Evolutionary conservation across 2,888 invertebrate species (phyloP), one percentile per base, ranked within the genome.

Genomic region (Drosophila falleni): DNA sequence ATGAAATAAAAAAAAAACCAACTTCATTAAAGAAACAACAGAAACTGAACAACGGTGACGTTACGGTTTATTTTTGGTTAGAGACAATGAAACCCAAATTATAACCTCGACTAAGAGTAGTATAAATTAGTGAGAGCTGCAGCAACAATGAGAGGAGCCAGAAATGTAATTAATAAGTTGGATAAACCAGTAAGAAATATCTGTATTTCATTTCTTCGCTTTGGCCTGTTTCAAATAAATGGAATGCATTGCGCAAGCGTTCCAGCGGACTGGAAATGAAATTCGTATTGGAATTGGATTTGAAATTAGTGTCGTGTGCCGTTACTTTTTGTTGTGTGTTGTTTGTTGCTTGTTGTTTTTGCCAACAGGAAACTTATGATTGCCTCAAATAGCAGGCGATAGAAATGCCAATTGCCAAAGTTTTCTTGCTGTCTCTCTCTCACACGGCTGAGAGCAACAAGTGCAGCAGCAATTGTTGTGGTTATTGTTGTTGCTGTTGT

Each of bases 341-440:
- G 19, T 19, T 19, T 19, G 19, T 19, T 19, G 19, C 2, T 19
- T 19, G 23, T n/a, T 31, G 9, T 42, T 47, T 67, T 78, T 81
- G 67, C 73, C 71, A 76, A 79, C 84, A 84, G 87, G 84, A 89
- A 89, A 79, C 72, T 87, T 87, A 72, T 87, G 84, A 89, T 84
- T 82, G 82, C 87, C 53, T 55, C 72, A 75, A 82, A 87, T 87
- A 83, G 74, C 85, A 81, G 63, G 59, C 67, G 29, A 60, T 64
- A 72, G 81, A 87, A 86, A 81, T 77, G 58, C 82, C 88, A 82
- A 80, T 89, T 87, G 84, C 76, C 81, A 74, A 83, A 86, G 87
- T 74, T 78, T 73, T 83, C 49, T 53, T 42, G 49, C 46, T 54
- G 37, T 54, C 51, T 53, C 35, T 33, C 41, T 51, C 31, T 23